phyloP scores from a whole-genome alignment of 1,140 invertebrate species.

The Eueides isabella region DNA sequence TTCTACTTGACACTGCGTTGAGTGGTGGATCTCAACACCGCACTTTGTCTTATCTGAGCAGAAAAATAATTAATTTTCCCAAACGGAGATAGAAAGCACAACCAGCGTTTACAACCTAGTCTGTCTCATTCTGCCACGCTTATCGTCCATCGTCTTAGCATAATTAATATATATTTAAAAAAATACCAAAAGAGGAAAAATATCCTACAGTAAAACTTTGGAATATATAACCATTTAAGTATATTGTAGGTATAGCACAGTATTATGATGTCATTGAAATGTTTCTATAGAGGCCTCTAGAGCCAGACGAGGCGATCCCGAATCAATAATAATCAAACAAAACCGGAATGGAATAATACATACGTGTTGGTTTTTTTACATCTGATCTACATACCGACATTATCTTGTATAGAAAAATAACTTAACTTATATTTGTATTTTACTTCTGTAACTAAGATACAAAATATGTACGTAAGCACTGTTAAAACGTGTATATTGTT shows the following conservation, averaged over 20 bases:
- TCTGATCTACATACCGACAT: conserved; percentile 16
- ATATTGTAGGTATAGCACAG: not conserved
- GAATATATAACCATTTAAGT: no score
- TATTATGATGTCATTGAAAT: conserved; percentile 35
- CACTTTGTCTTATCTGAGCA: no score
- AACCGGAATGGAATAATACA: conserved; percentile 32
- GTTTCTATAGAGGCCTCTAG: conserved; percentile 21
- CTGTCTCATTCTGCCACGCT: no score
- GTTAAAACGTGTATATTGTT: no score
- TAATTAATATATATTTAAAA: not conserved
- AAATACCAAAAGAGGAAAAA: not conserved
- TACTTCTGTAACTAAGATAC: not conserved
- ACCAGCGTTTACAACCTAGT: no score
- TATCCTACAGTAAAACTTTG: not conserved
- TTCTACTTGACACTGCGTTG: not conserved
- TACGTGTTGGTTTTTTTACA: conserved; percentile 27
- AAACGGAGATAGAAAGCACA: not conserved
- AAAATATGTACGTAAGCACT: no score
- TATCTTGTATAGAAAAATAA: not conserved
- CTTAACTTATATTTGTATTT: not conserved
- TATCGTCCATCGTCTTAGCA: no score
- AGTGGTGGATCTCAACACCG: not conserved
- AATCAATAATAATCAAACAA: conserved; percentile 29
- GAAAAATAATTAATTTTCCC: not conserved
- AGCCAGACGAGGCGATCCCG: conserved; percentile 29